A percentile compares a stretch with the other conserved stretches of the same genome.
These are phyloP conservation scores for Pelobates fuscus DNA, from an alignment of 2,113 vertebrate genomes.

Conservation along the genomic window DNA sequence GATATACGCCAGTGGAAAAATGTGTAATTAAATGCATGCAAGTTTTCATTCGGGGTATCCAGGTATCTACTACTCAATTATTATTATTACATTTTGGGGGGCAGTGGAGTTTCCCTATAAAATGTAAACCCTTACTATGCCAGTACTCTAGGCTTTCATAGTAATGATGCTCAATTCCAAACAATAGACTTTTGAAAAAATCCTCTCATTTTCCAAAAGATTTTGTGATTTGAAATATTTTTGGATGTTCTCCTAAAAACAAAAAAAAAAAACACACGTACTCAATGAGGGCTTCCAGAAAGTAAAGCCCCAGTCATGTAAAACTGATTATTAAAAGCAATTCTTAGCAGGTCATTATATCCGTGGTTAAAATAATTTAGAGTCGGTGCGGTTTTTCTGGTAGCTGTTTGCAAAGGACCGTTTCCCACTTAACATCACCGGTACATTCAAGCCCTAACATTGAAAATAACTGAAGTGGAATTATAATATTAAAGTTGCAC, in stretches of 20 bases:
- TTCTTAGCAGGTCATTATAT: conserved; percentile 43
- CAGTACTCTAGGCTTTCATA: too few relatives aligned
- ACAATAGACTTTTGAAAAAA: too few relatives aligned
- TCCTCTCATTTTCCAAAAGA: background rate
- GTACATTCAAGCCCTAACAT: conserved; percentile 37
- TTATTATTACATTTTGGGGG: too few relatives aligned
- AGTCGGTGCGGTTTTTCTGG: conserved; percentile 4
- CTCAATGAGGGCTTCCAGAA: conserved; percentile 6
- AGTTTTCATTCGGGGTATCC: too few relatives aligned
- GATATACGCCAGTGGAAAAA: too few relatives aligned
- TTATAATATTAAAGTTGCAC: conserved; percentile 51
- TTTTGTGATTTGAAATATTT: conserved; percentile 9
- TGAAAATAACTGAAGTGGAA: conserved; percentile 49
- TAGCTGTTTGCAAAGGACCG: conserved; percentile 35
- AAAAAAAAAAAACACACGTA: too few relatives aligned
- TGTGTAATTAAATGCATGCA: too few relatives aligned
- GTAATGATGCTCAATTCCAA: too few relatives aligned
- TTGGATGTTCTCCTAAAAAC: too few relatives aligned
- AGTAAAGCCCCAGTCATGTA: background rate
- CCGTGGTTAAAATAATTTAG: conserved; percentile 40
- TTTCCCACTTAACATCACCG: conserved; percentile 47
- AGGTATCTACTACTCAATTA: too few relatives aligned
- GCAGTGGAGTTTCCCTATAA: too few relatives aligned
- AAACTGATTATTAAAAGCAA: conserved; percentile 33
- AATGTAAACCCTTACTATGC: too few relatives aligned